Evolutionary conservation across 2,113 vertebrate species (phyloP), one percentile per base, ranked within the genome.

Genomic region (Etheostoma cragini): DNA sequence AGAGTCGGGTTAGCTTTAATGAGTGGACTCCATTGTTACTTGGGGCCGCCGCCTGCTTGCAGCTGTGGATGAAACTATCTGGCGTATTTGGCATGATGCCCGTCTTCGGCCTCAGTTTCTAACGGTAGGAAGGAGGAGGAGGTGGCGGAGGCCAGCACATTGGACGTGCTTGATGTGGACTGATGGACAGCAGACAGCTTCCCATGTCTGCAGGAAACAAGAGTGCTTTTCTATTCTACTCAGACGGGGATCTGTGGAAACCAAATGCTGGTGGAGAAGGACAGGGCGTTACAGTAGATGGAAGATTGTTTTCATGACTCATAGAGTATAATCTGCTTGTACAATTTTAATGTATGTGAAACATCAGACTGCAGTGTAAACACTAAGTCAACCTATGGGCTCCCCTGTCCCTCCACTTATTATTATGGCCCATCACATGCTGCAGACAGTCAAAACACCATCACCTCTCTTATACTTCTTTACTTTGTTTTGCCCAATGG

Each of bases 61-160:
- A 96, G 95, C 92, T 94, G 94, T 95, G 92, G 90, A 90, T 88
- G 83, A 91, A 93, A 89, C 91, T 92, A 93, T 94, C 89, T 87
- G 77, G 82, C 87, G 82, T 86, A 87, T 89, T 94, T 94, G 93
- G 93, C 93, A 84, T 19, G 24, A 33, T 10, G 86, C 89, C 88
- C 56, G 49, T 69, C 88, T 76, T 81, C 61, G 69, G 78, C 89
- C 78, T 82, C 81, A 54, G 78, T 78, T 86, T 89, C 86, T 89
- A 88, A 83, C 76, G 76, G 80, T 78, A 74, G 80, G 63, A 85
- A 38, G 68, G 60, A 64, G 84, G 77, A 78, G 71, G 76, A 16
- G 50, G 66, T 26, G 56, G 22, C 1, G 33, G 60, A 81, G 85
- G 72, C 78, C 82, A 72, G 63, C 68, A 57, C 78, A 81, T 74